Conservation (phyloP, 1,140 invertebrate species). For the Hyposmocoma kahamanoa region DNA sequence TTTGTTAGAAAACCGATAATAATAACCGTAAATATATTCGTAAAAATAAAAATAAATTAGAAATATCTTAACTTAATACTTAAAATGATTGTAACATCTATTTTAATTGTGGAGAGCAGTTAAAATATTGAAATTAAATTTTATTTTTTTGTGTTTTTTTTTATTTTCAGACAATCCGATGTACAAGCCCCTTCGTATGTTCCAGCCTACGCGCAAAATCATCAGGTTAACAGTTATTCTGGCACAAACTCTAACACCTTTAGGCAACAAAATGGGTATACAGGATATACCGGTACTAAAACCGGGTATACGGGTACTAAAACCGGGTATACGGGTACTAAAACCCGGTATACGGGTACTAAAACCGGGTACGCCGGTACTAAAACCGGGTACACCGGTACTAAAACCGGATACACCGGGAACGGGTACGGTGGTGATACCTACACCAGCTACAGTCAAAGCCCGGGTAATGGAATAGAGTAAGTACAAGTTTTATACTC, state of each 20-base stretch:
- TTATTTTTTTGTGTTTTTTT: not conserved
- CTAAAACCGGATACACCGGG: slow-evolving; percentile 21
- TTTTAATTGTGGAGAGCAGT: too few species aligned
- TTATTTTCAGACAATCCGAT: slow-evolving; percentile 49
- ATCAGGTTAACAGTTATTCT: slow-evolving; percentile 10
- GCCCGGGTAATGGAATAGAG: slow-evolving; percentile 33
- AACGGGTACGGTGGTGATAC: too few species aligned
- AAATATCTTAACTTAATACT: not conserved
- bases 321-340: slow-evolving; percentile 30
- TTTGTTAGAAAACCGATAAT: too few species aligned
- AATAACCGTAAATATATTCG: too few species aligned
- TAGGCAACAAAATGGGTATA: slow-evolving; percentile 19
- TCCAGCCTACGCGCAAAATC: slow-evolving; percentile 39
- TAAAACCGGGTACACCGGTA: slow-evolving; percentile 27
- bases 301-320: slow-evolving; percentile 15
- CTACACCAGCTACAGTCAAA: too few species aligned
- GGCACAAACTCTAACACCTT: slow-evolving; percentile 7
- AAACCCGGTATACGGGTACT: slow-evolving; percentile 28
- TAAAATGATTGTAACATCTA: not conserved
- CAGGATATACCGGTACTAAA: slow-evolving; percentile 15
- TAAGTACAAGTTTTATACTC: too few species aligned
- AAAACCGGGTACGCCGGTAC: slow-evolving; percentile 35
- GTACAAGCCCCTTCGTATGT: slow-evolving; percentile 51
- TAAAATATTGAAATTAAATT: too few species aligned
- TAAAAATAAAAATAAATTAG: not conserved